Percentiles rank a stretch among this genome's conserved stretches.
phyloP scores from a whole-genome alignment of 1,140 invertebrate species.

The Drosophila pachea region DNA sequence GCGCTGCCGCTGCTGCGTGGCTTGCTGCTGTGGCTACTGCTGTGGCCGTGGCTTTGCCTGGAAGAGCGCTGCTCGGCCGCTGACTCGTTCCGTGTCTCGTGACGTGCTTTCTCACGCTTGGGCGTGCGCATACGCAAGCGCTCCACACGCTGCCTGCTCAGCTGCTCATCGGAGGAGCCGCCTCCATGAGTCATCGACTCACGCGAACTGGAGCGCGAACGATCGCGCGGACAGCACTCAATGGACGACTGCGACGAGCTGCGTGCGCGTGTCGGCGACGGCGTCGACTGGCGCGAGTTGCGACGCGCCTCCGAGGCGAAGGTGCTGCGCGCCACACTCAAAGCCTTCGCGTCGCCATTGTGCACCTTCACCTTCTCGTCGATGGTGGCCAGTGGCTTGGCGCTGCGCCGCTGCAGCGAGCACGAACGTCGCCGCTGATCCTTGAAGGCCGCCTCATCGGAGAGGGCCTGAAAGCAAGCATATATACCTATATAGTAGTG shows the following conservation, averaged over 20 bases:
- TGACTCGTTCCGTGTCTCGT: slow-evolving; percentile 19
- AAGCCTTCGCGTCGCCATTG: slow-evolving; percentile 34
- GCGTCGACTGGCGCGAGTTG: slow-evolving; percentile 61
- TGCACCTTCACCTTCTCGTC: slow-evolving; percentile 64
- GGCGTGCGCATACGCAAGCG: slow-evolving; percentile 61
- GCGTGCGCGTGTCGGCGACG: slow-evolving; percentile 65
- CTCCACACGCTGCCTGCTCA: slow-evolving; percentile 54
- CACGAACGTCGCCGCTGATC: slow-evolving; percentile 71
- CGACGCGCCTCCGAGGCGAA: slow-evolving; percentile 71
- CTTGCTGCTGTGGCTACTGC: slow-evolving; percentile 27
- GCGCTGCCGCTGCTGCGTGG: slow-evolving; percentile 22
- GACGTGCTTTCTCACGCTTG: slow-evolving; percentile 57
- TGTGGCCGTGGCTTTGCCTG: slow-evolving; percentile 15
- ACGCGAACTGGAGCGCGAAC: slow-evolving; percentile 72
- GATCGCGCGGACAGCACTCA: slow-evolving; percentile 72
- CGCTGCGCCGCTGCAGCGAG: slow-evolving; percentile 66
- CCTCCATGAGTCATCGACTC: slow-evolving; percentile 67
- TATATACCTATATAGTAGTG: not conserved
- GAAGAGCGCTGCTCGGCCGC: slow-evolving; percentile 25
- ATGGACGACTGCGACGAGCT: slow-evolving; percentile 74
- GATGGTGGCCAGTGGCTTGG: slow-evolving; percentile 73
- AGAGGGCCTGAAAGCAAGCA: slow-evolving; percentile 56
- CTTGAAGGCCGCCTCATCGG: slow-evolving; percentile 72
- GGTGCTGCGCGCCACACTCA: slow-evolving; percentile 62
- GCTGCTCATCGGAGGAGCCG: slow-evolving; percentile 68